Conservation (phyloP, 2,113 vertebrate genomes). For the Fukomys damarensis region DNA sequence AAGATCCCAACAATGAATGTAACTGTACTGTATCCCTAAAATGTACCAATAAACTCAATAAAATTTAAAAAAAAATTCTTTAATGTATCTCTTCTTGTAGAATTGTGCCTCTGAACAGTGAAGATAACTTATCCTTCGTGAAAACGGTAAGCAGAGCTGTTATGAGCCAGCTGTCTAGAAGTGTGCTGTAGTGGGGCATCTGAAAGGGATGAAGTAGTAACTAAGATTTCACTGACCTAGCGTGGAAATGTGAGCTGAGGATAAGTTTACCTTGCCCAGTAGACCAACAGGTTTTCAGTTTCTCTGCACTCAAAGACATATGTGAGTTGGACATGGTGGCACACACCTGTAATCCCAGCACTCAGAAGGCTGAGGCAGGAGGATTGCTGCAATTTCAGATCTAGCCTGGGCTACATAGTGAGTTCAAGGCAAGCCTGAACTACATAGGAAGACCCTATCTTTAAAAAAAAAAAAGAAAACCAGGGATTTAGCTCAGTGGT, state of each 20-base stretch:
- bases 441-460: neutral
- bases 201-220: neutral
- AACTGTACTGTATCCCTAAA: too few species aligned
- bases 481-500: too few species aligned
- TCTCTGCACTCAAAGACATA: neutral
- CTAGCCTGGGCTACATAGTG: neutral
- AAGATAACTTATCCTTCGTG: slow-evolving; percentile 89
- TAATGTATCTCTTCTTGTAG: slow-evolving; percentile 81
- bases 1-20: too few species aligned
- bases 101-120: slow-evolving; percentile 89
- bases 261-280: neutral
- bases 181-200: neutral
- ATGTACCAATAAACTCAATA: too few species aligned
- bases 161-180: neutral
- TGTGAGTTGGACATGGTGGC: neutral
- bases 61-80: neutral
- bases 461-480: too few species aligned
- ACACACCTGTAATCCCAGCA: neutral
- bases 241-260: neutral
- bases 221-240: neutral
- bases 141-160: slow-evolving; percentile 92
- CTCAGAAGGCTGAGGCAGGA: neutral
- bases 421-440: neutral
- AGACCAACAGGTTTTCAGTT: neutral
- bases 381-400: neutral